Conservation (phyloP, 2,888 invertebrate species). For the Drosophila affinis region DNA sequence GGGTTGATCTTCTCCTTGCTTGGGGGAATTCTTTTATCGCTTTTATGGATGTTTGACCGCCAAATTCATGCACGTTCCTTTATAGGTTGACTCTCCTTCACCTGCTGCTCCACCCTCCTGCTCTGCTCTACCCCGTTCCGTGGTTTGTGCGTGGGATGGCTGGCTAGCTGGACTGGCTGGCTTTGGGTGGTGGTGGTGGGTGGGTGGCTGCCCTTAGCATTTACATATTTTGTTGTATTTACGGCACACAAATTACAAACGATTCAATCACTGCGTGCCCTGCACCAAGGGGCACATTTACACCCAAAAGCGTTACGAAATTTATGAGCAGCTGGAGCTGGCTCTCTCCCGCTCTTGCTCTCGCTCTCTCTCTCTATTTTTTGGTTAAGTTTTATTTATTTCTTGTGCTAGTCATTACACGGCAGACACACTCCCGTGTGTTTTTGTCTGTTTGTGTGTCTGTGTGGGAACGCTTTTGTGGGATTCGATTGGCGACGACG, state of each 20-base stretch:
- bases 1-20: background rate
- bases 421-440: conserved; percentile 24
- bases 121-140: background rate
- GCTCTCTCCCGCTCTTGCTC: conserved; percentile 17
- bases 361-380: conserved; percentile 28
- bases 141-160: conserved; percentile 1
- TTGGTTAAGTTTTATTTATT: conserved; percentile 64
- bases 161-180: background rate
- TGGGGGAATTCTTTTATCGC: background rate
- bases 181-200: conserved; percentile 29
- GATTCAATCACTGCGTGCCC: conserved; percentile 30
- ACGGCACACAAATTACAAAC: conserved; percentile 27
- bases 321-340: conserved; percentile 70
- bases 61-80: conserved; percentile 1
- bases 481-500: background rate
- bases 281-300: conserved; percentile 49
- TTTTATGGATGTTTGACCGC: background rate
- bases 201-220: conserved; percentile 41
- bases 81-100: background rate
- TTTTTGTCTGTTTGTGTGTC: conserved; percentile 3
- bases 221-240: conserved; percentile 58
- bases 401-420: conserved; percentile 72
- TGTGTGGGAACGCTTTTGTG: too few relatives aligned
- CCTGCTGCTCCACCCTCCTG: conserved; percentile 1
- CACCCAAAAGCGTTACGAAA: conserved; percentile 44